Evolutionary conservation across 35 echinoderm and acorn worm genomes (phyloP).

Genomic region (Hemicentrotus pulcherrimus): DNA sequence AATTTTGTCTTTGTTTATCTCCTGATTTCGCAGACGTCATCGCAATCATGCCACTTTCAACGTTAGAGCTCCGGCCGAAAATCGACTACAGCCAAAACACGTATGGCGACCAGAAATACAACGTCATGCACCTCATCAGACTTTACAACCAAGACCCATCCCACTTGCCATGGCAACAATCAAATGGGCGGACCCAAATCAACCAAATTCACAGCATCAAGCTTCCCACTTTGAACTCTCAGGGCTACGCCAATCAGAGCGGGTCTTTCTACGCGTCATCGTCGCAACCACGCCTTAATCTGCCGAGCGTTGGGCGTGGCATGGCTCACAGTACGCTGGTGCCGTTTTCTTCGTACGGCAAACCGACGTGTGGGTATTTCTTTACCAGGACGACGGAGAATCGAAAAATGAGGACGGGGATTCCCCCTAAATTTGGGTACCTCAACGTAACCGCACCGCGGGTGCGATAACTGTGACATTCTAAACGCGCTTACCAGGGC

Average conservation of each 20-base stretch:
- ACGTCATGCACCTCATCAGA: not conserved
- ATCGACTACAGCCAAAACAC: slow-evolving; percentile 37
- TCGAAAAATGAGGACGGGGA: slow-evolving; percentile 44
- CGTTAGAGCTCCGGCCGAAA: not conserved
- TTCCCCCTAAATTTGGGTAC: slow-evolving; percentile 45
- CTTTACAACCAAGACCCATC: slow-evolving; percentile 25
- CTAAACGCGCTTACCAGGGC: too few relatives aligned
- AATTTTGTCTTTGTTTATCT: not conserved
- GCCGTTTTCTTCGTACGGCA: slow-evolving; percentile 12
- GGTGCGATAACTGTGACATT: not conserved
- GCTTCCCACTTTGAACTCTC: not conserved
- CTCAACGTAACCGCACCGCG: not conserved
- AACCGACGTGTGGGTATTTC: slow-evolving; percentile 45
- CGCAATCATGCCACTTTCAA: slow-evolving; percentile 28
- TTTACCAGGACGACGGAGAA: slow-evolving; percentile 32
- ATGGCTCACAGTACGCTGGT: slow-evolving; percentile 17
- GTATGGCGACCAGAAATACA: slow-evolving; percentile 44
- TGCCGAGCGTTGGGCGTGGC: slow-evolving; percentile 40
- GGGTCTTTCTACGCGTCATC: not conserved
- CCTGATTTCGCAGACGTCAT: not conserved
- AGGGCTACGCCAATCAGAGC: slow-evolving; percentile 8
- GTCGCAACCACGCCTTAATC: slow-evolving; percentile 6
- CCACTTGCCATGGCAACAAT: slow-evolving; percentile 17
- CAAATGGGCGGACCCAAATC: not conserved
- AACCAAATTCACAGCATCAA: slow-evolving; percentile 22